A percentile compares a stretch with the other conserved stretches of the same genome.
Evolutionary conservation across 2,888 invertebrate species (phyloP).

Genomic region (Sicus ferrugineus): DNA sequence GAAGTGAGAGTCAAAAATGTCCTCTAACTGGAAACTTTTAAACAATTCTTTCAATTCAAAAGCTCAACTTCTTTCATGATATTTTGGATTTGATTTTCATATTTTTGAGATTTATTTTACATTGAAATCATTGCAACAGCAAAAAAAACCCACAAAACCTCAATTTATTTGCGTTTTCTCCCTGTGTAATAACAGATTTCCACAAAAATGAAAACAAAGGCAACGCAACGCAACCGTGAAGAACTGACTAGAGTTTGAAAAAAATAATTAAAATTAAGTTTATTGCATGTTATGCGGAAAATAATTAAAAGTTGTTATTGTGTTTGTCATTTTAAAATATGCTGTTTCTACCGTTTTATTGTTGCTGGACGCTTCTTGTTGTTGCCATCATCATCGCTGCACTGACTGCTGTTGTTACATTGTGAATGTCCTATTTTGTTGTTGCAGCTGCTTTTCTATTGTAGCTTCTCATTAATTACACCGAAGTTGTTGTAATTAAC

Average conservation of each 20-base stretch:
- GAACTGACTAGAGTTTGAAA: background rate
- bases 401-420: background rate
- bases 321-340: background rate
- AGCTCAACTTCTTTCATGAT: too few relatives aligned
- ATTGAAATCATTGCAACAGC: too few relatives aligned
- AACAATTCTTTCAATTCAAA: too few relatives aligned
- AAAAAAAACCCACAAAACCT: too few relatives aligned
- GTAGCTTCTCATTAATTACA: slow-evolving; percentile 6
- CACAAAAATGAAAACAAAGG: background rate
- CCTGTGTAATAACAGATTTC: background rate
- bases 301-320: slow-evolving; percentile 16
- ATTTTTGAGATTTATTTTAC: too few relatives aligned
- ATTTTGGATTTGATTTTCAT: too few relatives aligned
- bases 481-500: slow-evolving; percentile 19
- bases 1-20: too few relatives aligned
- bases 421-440: background rate
- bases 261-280: background rate
- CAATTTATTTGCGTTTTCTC: too few relatives aligned
- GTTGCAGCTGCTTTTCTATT: background rate
- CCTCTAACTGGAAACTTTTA: too few relatives aligned
- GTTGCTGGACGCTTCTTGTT: too few relatives aligned
- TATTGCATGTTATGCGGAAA: slow-evolving; percentile 6
- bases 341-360: background rate
- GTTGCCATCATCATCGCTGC: background rate
- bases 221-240: background rate